phyloP scores from a whole-genome alignment of 2,888 invertebrate genomes.

The Agrilus cyanescens region DNA sequence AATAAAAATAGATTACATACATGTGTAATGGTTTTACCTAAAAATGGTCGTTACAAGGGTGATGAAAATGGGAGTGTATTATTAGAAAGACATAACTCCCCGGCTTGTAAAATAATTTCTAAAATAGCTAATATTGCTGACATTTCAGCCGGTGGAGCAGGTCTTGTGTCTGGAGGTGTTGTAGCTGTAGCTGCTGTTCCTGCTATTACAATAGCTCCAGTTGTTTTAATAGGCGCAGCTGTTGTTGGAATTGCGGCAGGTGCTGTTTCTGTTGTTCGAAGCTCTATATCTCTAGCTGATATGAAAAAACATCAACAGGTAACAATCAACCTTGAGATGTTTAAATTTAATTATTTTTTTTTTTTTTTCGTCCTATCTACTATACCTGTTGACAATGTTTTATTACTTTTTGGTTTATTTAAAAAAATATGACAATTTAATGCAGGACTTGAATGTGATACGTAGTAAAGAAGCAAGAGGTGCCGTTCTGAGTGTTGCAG shows the following conservation, averaged over 20 bases:
- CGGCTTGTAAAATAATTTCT: constrained; percentile 24
- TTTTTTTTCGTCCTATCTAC: no score
- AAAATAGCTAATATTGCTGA: constrained; percentile 24
- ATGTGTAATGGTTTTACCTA: constrained; percentile 43
- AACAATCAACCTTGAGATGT: no score
- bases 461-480: constrained; percentile 38
- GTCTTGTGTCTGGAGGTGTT: constrained; percentile 39
- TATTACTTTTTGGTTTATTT: no score
- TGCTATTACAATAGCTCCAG: constrained; percentile 38
- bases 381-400: no score
- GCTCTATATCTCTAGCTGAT: constrained; percentile 36
- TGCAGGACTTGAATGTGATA: no score
- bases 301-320: constrained; percentile 42
- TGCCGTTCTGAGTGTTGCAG: constrained; percentile 47
- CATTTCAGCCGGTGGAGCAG: constrained; percentile 22
- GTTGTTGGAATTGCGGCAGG: constrained; percentile 27
- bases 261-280: constrained; percentile 41
- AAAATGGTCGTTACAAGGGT: constrained; percentile 34
- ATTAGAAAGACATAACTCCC: constrained; percentile 25
- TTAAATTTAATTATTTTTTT: no score
- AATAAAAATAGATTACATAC: constrained; percentile 40
- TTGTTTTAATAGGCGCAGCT: constrained; percentile 35
- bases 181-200: constrained; percentile 40
- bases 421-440: no score
- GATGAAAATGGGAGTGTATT: constrained; percentile 24